phyloP scores from a whole-genome alignment of 2,888 invertebrate species.

The Drosophila subquinaria region DNA sequence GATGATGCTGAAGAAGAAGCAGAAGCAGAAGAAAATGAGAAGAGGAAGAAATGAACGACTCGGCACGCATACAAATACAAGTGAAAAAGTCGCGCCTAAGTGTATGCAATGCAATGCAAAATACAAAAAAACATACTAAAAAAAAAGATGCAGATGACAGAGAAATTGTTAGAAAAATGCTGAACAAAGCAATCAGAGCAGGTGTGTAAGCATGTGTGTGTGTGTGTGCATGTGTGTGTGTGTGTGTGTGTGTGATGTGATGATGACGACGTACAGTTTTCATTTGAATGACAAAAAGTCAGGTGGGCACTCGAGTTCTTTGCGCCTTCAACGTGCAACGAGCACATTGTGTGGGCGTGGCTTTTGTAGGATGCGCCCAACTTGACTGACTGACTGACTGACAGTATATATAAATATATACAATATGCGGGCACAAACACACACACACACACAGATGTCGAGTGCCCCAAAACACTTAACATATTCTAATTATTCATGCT shows the following conservation, averaged over 20 bases:
- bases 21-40: background rate
- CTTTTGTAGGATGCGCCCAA: conserved; percentile 63
- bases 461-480: conserved; percentile 83
- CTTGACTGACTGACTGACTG: conserved; percentile 65
- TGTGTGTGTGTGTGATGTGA: conserved; percentile 26
- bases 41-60: conserved; percentile 35
- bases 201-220: conserved; percentile 40
- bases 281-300: conserved; percentile 83
- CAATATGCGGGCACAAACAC: conserved; percentile 51
- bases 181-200: conserved; percentile 80
- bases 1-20: conserved; percentile 1
- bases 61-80: conserved; percentile 49
- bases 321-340: conserved; percentile 26
- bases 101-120: conserved; percentile 65
- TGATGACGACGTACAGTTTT: conserved; percentile 80
- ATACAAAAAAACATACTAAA: conserved; percentile 35
- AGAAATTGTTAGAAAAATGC: conserved; percentile 74
- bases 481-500: conserved; percentile 85
- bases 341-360: conserved; percentile 69
- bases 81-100: conserved; percentile 77
- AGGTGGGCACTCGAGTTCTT: conserved; percentile 80
- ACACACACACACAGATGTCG: conserved; percentile 45
- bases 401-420: conserved; percentile 62
- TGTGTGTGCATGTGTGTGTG: conserved; percentile 14
- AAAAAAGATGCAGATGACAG: conserved; percentile 62